Evolutionary conservation across 1,140 invertebrate species (phyloP).

Genomic region (Oedothorax gibbosus): DNA sequence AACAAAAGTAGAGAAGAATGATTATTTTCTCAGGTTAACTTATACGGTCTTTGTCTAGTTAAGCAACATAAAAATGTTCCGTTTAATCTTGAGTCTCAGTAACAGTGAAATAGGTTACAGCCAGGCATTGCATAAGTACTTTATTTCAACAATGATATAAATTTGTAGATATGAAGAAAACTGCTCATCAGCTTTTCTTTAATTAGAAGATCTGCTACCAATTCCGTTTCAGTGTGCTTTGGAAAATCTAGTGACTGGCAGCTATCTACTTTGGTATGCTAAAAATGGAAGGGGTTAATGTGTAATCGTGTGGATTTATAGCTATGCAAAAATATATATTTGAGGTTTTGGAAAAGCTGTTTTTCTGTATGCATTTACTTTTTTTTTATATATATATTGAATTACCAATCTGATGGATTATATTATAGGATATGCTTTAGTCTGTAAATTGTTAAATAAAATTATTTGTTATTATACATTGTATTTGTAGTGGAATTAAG

Average conservation of each 20-base stretch:
- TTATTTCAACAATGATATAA: slow-evolving; percentile 29
- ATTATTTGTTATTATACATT: slow-evolving; percentile 35
- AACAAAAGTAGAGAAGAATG: too few species aligned
- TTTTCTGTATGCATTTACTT: slow-evolving; percentile 23
- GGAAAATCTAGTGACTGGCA: slow-evolving; percentile 51
- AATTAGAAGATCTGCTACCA: background rate
- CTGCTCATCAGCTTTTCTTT: slow-evolving; percentile 6
- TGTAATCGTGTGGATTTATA: slow-evolving; percentile 14
- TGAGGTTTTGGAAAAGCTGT: slow-evolving; percentile 33
- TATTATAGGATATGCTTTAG: slow-evolving; percentile 31
- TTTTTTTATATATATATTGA: slow-evolving; percentile 33
- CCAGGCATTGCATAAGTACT: slow-evolving; percentile 24
- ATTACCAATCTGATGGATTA: slow-evolving; percentile 28
- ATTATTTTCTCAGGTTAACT: too few species aligned
- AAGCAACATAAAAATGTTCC: slow-evolving; percentile 9
- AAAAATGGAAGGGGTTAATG: slow-evolving; percentile 27
- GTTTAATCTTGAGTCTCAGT: background rate
- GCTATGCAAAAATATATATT: slow-evolving; percentile 7
- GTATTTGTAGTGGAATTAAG: slow-evolving; percentile 36
- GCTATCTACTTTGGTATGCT: slow-evolving; percentile 55
- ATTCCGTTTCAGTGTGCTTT: slow-evolving; percentile 21
- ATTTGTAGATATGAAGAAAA: slow-evolving; percentile 47
- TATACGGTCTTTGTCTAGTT: background rate
- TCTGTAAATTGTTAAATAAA: slow-evolving; percentile 45
- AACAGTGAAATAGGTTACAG: too few species aligned